phyloP scores from a whole-genome alignment of 1,140 invertebrate genomes.

The Lithobius niger region DNA sequence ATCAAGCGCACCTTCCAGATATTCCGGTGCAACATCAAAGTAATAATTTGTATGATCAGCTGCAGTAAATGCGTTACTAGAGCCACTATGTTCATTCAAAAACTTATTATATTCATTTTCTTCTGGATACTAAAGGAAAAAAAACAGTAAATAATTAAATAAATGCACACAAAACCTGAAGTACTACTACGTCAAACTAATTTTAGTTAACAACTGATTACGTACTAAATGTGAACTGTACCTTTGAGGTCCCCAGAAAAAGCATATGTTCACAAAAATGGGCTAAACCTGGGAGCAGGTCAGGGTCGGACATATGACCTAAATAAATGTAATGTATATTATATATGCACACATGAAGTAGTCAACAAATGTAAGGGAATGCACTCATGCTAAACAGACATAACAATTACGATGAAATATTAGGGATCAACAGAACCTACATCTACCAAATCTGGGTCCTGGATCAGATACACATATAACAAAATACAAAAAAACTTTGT shows the following conservation, averaged over 20 bases:
- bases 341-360: background rate
- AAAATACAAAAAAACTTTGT: constrained; percentile 8
- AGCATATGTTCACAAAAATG: constrained; percentile 99
- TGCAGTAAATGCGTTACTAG: constrained; percentile 76
- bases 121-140: constrained; percentile 54
- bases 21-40: constrained; percentile 80
- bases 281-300: constrained; percentile 72
- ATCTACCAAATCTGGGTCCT: background rate
- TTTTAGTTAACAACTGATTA: background rate
- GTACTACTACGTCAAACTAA: too few species aligned
- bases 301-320: constrained; percentile 74
- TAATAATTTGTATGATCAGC: constrained; percentile 84
- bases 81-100: constrained; percentile 75
- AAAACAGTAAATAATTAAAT: constrained; percentile 7
- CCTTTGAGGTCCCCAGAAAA: constrained; percentile 80
- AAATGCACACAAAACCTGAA: constrained; percentile 10
- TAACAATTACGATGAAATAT: too few species aligned
- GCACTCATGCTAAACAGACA: too few species aligned
- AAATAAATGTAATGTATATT: constrained; percentile 4
- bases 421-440: background rate
- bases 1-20: constrained; percentile 64
- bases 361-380: background rate
- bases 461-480: background rate
- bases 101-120: constrained; percentile 88
- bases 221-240: too few species aligned